phyloP scores from a whole-genome alignment of 2,113 vertebrate species.

The Sapajus apella region DNA sequence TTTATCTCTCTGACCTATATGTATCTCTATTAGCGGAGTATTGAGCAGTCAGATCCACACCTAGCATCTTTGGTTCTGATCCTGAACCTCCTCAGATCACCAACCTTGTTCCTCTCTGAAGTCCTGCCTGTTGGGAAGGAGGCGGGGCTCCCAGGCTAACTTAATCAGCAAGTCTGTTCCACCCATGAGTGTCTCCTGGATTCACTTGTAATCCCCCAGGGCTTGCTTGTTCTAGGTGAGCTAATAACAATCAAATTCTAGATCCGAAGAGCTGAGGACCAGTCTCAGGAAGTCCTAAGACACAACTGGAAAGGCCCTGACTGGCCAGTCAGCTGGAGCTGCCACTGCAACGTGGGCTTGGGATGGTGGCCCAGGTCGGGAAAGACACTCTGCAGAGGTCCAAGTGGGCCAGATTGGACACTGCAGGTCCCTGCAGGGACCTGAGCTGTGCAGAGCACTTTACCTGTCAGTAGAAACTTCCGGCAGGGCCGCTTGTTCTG shows the following conservation, averaged over 20 bases:
- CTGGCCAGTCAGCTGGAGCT: background rate
- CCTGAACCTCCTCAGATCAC: background rate
- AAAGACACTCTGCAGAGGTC: background rate
- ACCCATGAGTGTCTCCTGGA: background rate
- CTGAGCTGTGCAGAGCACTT: background rate
- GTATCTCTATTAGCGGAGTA: background rate
- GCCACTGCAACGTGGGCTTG: background rate
- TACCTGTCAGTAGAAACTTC: slow-evolving; percentile 88
- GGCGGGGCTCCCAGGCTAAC: background rate
- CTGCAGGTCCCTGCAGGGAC: background rate
- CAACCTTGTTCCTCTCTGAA: background rate
- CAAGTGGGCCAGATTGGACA: too few species aligned
- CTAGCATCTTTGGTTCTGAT: background rate
- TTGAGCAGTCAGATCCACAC: background rate
- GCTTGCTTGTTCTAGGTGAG: background rate
- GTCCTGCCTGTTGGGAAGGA: background rate
- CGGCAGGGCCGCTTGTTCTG: slow-evolving; percentile 88
- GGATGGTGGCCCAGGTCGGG: background rate
- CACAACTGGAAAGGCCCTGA: background rate
- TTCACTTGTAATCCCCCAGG: background rate
- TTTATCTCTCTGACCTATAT: background rate
- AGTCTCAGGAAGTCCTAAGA: background rate
- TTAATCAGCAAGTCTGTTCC: background rate
- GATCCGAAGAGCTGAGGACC: background rate
- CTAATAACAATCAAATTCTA: background rate